Evolutionary conservation across 2,797 vertebrate species (phyloP).

Genomic region (Chromobotia macracanthus): DNA sequence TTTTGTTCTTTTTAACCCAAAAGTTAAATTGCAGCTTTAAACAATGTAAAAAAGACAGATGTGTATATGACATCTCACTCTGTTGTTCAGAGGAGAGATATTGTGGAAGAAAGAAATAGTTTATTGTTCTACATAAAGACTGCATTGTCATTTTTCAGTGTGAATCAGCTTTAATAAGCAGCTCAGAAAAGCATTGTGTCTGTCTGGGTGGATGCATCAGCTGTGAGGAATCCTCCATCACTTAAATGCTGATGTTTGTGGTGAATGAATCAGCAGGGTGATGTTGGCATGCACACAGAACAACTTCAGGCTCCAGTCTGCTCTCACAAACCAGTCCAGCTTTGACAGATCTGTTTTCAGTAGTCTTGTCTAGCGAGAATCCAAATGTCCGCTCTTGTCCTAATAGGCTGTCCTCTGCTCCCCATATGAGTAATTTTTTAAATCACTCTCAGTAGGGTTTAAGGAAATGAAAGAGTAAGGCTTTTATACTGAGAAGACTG

Average conservation of each 20-base stretch:
- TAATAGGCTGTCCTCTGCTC: not conserved
- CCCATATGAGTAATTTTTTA: slow-evolving; percentile 43
- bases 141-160: not conserved
- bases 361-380: slow-evolving; percentile 17
- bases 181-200: slow-evolving; percentile 30
- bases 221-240: slow-evolving; percentile 46
- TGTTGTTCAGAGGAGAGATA: not conserved
- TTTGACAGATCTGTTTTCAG: slow-evolving; percentile 25
- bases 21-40: not conserved
- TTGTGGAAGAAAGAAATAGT: no score
- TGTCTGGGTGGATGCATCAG: slow-evolving; percentile 36
- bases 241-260: slow-evolving; percentile 50
- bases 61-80: no score
- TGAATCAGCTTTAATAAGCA: slow-evolving; percentile 9
- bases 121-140: not conserved
- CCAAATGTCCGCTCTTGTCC: slow-evolving; percentile 24
- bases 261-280: slow-evolving; percentile 49
- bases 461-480: slow-evolving; percentile 36
- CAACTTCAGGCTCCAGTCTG: slow-evolving; percentile 52
- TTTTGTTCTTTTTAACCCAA: no score
- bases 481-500: not conserved
- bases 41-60: not conserved
- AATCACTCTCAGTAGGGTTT: slow-evolving; percentile 22
- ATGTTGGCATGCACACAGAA: slow-evolving; percentile 31
- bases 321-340: slow-evolving; percentile 56